These are phyloP conservation scores for Eurytoma californica DNA, from an alignment of 2,888 invertebrate genomes.

Conservation along the genomic window DNA sequence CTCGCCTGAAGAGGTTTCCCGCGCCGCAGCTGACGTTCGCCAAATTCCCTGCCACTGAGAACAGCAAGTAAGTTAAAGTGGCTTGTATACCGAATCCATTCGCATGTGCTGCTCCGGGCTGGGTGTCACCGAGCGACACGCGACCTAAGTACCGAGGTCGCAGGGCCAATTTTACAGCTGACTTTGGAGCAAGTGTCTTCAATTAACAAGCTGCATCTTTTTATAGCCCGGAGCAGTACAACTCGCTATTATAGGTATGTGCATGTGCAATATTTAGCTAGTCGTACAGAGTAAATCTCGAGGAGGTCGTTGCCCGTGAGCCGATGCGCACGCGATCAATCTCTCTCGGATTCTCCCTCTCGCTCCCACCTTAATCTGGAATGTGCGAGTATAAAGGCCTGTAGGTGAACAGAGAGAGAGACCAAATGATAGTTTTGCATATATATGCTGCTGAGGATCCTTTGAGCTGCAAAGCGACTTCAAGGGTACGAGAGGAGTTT, in stretches of 20 bases:
- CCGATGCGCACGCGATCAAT: slow-evolving; percentile 19
- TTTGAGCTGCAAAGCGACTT: neutral
- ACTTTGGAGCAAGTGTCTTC: too few species aligned
- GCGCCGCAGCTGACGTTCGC: too few species aligned
- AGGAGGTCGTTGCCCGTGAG: slow-evolving; percentile 35
- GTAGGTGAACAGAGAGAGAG: neutral
- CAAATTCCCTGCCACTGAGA: neutral
- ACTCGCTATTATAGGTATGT: neutral
- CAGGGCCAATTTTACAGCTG: too few species aligned
- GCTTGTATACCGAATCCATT: neutral
- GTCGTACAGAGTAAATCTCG: slow-evolving; percentile 9
- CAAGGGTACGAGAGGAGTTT: neutral
- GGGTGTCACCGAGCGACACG: too few species aligned
- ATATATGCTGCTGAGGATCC: neutral
- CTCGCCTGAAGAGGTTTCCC: too few species aligned
- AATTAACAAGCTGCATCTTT: too few species aligned
- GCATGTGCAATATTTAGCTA: neutral
- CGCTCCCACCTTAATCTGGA: neutral
- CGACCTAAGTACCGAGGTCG: neutral
- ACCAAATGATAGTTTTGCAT: neutral
- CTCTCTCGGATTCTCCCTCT: slow-evolving; percentile 4
- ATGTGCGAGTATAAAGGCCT: neutral
- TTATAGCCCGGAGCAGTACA: too few species aligned
- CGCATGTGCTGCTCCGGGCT: too few species aligned
- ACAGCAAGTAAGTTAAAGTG: neutral